Percentiles rank a stretch among this genome's conserved stretches.
Conservation (phyloP, 1,140 invertebrate genomes). For the Drosophila bocqueti region DNA sequence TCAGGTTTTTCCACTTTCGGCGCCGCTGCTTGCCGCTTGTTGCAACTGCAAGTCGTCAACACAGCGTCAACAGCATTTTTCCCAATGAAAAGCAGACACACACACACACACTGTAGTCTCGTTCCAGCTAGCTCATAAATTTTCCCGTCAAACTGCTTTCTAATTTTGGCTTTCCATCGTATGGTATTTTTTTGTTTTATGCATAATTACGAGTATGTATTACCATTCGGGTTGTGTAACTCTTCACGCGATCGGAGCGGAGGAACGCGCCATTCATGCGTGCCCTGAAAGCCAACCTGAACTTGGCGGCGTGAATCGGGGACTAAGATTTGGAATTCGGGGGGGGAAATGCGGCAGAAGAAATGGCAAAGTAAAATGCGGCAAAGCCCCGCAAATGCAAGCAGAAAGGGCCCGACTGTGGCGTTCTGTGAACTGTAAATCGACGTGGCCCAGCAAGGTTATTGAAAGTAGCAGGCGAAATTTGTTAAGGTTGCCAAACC, state of each 20-base stretch:
- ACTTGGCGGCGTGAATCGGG: slow-evolving; percentile 40
- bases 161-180: slow-evolving; percentile 71
- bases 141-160: slow-evolving; percentile 77
- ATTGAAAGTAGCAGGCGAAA: slow-evolving; percentile 54
- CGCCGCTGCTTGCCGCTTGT: slow-evolving; percentile 22
- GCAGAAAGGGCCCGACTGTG: slow-evolving; percentile 15
- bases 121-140: slow-evolving; percentile 58
- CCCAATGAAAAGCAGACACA: slow-evolving; percentile 12
- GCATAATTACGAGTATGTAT: slow-evolving; percentile 42
- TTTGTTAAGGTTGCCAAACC: slow-evolving; percentile 33
- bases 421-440: slow-evolving; percentile 59
- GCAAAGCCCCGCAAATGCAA: slow-evolving; percentile 59
- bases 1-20: slow-evolving; percentile 85
- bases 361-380: slow-evolving; percentile 29
- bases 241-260: slow-evolving; percentile 68
- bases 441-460: slow-evolving; percentile 57
- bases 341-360: slow-evolving; percentile 35
- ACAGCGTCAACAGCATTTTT: slow-evolving; percentile 68
- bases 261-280: slow-evolving; percentile 64
- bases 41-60: slow-evolving; percentile 50
- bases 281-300: slow-evolving; percentile 39
- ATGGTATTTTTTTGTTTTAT: slow-evolving; percentile 45
- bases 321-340: neutral
- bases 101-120: slow-evolving; percentile 44
- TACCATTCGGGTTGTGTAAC: slow-evolving; percentile 70